Evolutionary conservation across 1,140 invertebrate genomes (phyloP), one percentile per base, ranked within the genome.

Genomic region (Drosophila takahashii): DNA sequence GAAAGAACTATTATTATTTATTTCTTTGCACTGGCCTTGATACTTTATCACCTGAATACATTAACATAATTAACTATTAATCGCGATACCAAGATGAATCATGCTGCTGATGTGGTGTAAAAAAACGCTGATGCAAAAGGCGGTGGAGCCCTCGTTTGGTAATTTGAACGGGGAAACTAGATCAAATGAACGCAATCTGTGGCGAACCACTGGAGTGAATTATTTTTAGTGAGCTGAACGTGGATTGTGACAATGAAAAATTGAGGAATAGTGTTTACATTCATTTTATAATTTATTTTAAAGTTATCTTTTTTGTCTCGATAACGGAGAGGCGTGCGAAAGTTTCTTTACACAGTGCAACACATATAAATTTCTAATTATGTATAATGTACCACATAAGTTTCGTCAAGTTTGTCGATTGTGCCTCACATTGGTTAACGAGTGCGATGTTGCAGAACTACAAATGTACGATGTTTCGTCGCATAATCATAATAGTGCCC

Each of bases 311-410:
- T 86, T 72, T 71, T 78, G 78, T 81, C 77, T 72, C 67, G 70
- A 76, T 57, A 62, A 44, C 65, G 47, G 37, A 66, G 58, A 65
- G 45, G 56, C 54, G 22, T 71, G 56, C 59, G 57, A 62, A 39
- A 62, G 56, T 71, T 87, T 74, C 51, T 54, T 70, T 69, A 67
- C 56, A 53, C n/a, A 42, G 52, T 52, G 60, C 72, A 70, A 70
- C 16, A 79, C 36, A 65, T 69, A 72, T 42, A 61, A 76, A 59
- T 57, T 67, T 60, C 41, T 87, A 92, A 93, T 92, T 91, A 93
- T 93, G 93, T 93, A 92, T 93, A 93, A 93, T 93, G 93, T 93
- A 93, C 93, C 93, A 93, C 90, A 92, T 89, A 93, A 93, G 90
- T 93, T 93, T 92, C 93, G 93, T 91, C 93, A 93, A 91, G 91